These are phyloP conservation scores for Thaumetopoea pityocampa DNA, from an alignment of 1,140 invertebrate species.

Conservation along the genomic window DNA sequence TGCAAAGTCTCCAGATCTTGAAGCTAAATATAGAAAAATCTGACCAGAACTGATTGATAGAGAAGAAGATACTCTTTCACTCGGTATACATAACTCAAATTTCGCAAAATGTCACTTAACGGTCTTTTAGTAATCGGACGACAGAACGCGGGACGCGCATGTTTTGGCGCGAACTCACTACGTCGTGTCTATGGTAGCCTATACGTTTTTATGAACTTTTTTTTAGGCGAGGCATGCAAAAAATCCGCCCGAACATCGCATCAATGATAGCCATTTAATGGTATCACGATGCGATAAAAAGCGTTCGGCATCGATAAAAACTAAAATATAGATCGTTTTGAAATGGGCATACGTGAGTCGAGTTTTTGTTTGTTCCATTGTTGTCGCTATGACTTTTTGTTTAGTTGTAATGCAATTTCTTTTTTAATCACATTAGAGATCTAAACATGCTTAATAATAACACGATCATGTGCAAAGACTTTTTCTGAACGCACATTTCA, in stretches of 20 bases:
- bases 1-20: too few relatives aligned
- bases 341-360: slow-evolving; percentile 27
- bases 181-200: slow-evolving; percentile 28
- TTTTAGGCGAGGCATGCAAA: slow-evolving; percentile 26
- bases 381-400: slow-evolving; percentile 11
- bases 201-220: slow-evolving; percentile 30
- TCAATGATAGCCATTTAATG: slow-evolving; percentile 53
- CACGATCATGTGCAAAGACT: too few relatives aligned
- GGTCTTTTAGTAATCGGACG: slow-evolving; percentile 11
- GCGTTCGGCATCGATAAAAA: slow-evolving; percentile 19
- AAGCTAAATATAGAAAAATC: too few relatives aligned
- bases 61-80: too few relatives aligned
- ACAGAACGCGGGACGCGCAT: slow-evolving; percentile 28
- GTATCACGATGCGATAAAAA: slow-evolving; percentile 33
- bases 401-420: slow-evolving; percentile 18
- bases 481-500: too few relatives aligned
- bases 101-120: too few relatives aligned
- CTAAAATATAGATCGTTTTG: slow-evolving; percentile 30
- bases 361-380: slow-evolving; percentile 20
- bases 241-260: slow-evolving; percentile 33
- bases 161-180: slow-evolving; percentile 47
- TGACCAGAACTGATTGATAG: too few relatives aligned
- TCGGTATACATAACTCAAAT: too few relatives aligned
- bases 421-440: background rate
- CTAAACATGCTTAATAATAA: too few relatives aligned